Conservation (phyloP, 2,797 vertebrate genomes). For the Sebastes jordani region DNA sequence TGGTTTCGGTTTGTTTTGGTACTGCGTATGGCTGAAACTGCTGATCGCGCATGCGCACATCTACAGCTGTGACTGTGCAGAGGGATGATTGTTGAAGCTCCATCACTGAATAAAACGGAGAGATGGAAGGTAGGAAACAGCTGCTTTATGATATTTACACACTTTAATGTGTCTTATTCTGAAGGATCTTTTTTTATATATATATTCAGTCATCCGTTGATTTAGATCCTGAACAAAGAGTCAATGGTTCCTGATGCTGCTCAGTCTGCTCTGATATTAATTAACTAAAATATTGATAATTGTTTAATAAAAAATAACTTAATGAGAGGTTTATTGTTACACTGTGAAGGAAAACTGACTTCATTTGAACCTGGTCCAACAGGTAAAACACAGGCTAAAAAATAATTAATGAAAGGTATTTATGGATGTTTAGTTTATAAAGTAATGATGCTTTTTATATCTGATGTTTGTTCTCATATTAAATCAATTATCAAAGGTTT, state of each 20-base stretch:
- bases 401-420: neutral
- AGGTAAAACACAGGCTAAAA: neutral
- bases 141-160: neutral
- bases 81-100: neutral
- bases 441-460: neutral
- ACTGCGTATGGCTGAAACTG: too few relatives aligned
- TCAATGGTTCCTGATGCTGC: neutral
- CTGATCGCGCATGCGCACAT: too few relatives aligned
- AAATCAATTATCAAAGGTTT: neutral
- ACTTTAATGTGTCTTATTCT: neutral
- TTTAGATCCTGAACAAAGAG: neutral
- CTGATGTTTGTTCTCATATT: too few relatives aligned
- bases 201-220: neutral
- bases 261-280: neutral
- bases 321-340: neutral
- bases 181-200: neutral
- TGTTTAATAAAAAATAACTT: neutral
- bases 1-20: too few relatives aligned
- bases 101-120: neutral
- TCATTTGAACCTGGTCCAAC: neutral
- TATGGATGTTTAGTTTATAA: neutral
- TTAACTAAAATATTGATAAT: neutral
- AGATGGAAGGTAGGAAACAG: neutral
- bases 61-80: too few relatives aligned
- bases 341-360: neutral